These are phyloP conservation scores for Falco punctatus DNA, from an alignment of 2,113 vertebrate species.

Conservation along the genomic window DNA sequence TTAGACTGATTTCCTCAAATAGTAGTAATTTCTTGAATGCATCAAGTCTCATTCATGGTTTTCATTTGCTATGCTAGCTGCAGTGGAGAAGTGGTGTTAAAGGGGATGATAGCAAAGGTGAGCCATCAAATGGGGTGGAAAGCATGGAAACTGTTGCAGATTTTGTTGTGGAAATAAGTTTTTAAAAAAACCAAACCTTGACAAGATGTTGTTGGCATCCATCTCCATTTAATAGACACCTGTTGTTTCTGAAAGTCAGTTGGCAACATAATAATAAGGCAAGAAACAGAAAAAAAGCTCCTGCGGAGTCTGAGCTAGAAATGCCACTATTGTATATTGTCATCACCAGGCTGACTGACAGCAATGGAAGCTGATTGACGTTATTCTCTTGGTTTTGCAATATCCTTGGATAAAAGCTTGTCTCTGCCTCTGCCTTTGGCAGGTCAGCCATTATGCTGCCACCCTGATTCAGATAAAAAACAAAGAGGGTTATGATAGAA, in stretches of 20 bases:
- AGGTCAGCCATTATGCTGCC: not conserved
- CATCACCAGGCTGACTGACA: conserved; percentile 16
- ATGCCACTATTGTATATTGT: not conserved
- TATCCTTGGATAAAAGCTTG: not conserved
- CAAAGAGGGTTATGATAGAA: not conserved
- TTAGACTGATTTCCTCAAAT: not conserved
- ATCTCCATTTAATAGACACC: conserved; percentile 34
- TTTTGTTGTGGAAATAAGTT: conserved; percentile 23
- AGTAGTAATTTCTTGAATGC: not conserved
- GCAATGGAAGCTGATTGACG: not conserved
- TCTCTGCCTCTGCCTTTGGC: conserved; percentile 8
- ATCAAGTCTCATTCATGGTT: not conserved
- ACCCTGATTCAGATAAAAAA: not conserved
- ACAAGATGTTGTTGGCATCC: conserved; percentile 29
- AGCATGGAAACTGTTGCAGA: not conserved
- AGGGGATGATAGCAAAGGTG: not conserved
- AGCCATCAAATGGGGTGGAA: not conserved
- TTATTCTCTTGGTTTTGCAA: not conserved
- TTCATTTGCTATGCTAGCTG: not conserved
- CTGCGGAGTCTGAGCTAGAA: not conserved
- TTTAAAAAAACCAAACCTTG: not conserved
- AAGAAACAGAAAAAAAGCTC: conserved; percentile 29
- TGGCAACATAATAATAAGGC: conserved; percentile 6
- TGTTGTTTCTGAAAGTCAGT: conserved; percentile 48
- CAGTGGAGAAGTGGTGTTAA: not conserved